Base-by-base conservation (phyloP, 2,888 invertebrate species). In the Orthosia cruda region DNA sequence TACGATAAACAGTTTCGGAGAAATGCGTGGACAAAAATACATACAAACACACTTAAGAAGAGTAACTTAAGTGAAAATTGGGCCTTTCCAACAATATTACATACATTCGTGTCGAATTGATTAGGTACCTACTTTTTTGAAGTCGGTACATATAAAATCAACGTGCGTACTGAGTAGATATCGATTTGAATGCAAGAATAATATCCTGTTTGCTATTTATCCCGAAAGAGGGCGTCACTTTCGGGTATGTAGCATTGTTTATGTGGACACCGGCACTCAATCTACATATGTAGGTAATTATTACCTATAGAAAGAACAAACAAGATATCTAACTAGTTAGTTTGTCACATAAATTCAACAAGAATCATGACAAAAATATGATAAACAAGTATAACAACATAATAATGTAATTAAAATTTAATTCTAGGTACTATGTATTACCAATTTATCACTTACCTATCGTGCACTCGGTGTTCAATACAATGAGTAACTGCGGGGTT, bases 401-500 rank as follows among this genome's bases (percentile, higher is more conserved):
- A 16, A n/a, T 18, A 32, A 50, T 40, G 16, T 49, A 11, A 52
- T 11, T 40, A 9, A 9, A 9, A 9, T 40, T 9, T 40, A 40
- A 40, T 40, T 40, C 9, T 40, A 40, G 40, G 7, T 40, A 40
- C 9, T 40, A 40, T 3, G 13, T 54, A 45, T 47, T 20, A 63
- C 57, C 49, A 63, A 13, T 49, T 47, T 57, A 68, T 77, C 50
- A 77, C 73, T 64, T 50, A 85, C 78, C 71, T 64, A 47, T 63
- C 73, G 77, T 74, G 71, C 70, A 45, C 68, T 69, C 55, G 9
- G 65, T 59, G 52, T 68, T 58, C 49, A 65, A 73, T 61, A 64
- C 47, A 63, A 23, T 57, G 45, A 69, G 62, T 62, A 32, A 81
- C 81, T 84, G 80, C 50, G 12, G 54, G 18, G 23, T 9, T 47